Percentiles rank a stretch among this genome's conserved stretches.
Conservation (phyloP, 2,888 invertebrate species). For the Endomychus coccineus region DNA sequence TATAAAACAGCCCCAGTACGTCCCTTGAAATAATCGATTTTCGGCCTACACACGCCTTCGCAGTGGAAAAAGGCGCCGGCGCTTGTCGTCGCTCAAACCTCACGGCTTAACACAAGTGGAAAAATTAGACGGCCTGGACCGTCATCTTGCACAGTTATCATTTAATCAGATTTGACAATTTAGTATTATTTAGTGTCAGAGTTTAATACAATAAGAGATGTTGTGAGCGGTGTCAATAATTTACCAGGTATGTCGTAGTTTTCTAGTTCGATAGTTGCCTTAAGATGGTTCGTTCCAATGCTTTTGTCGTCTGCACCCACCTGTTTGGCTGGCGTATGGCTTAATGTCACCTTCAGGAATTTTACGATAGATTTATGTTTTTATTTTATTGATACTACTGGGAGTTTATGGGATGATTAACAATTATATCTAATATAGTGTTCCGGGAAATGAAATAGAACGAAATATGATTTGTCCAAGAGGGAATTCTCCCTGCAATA, state of each 20-base stretch:
- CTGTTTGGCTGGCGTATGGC: slow-evolving; percentile 29
- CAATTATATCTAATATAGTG: no score
- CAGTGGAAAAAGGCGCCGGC: slow-evolving; percentile 30
- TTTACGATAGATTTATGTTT: no score
- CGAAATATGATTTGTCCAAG: no score
- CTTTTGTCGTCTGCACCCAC: slow-evolving; percentile 26
- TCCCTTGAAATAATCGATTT: slow-evolving; percentile 36
- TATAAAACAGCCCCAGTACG: slow-evolving; percentile 6
- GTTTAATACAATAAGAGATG: slow-evolving; percentile 26
- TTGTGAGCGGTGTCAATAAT: slow-evolving; percentile 26
- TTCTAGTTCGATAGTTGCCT: slow-evolving; percentile 11
- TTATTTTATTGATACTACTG: no score
- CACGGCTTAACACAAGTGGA: slow-evolving; percentile 22
- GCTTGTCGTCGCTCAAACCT: slow-evolving; percentile 24
- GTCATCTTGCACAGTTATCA: slow-evolving; percentile 17
- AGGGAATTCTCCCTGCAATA: no score
- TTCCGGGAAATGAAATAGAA: no score
- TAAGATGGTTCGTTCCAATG: slow-evolving; percentile 6
- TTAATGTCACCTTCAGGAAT: slow-evolving; percentile 19
- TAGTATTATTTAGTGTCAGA: slow-evolving; percentile 24
- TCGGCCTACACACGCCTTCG: slow-evolving; percentile 39
- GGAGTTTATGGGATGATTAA: no score
- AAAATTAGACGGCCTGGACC: slow-evolving; percentile 28
- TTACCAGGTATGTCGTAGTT: slow-evolving; percentile 17
- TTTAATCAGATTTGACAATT: slow-evolving; percentile 22